Evolutionary conservation across 2,113 vertebrate genomes (phyloP), one percentile per base, ranked within the genome.

Genomic region (Scatophagus argus): DNA sequence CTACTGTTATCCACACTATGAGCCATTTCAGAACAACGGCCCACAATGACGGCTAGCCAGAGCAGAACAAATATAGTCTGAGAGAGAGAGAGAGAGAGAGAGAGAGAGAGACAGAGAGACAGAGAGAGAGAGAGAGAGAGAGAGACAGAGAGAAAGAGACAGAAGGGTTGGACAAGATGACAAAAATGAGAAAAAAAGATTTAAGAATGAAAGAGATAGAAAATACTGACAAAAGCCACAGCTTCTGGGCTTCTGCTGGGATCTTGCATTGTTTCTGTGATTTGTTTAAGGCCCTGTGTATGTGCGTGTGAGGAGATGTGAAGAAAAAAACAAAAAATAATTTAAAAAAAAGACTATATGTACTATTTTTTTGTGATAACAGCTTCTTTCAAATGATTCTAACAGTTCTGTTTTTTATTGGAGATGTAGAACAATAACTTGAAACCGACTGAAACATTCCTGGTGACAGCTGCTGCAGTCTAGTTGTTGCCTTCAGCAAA

Each of bases 1-100:
- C 84, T 69, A 77, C 74, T 21, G 80, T 77, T 82, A 87, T 74
- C 74, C 80, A 88, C 84, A 79, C 84, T 44, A 59, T 85, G 81
- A 84, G 47, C 79, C 76, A 81, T 88, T 86, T n/a, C n/a, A 88
- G 77, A 85, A 74, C 69, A 74, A 75, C 27, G 3, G 63, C 14
- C 68, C 70, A 84, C 83, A 83, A 88, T 80, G 81, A 73, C 27
- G 21, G 67, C 79, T n/a, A 46, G 74, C 66, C 74, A 6, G 58
- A 86, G 76, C 67, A 73, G 74, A 85, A 80, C 74, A 82, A 76
- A 79, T 77, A 71, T 3, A 47, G 47, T 43, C 54, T 16, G 51
- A 32, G 75, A 64, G 52, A 39, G 46, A 47, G n/a, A 58, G 5
- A 46, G 36, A 54, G 19, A 56, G 36, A 46, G 31, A 23, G 9